Conservation (phyloP, 2,113 vertebrate genomes). For the Riparia riparia region DNA sequence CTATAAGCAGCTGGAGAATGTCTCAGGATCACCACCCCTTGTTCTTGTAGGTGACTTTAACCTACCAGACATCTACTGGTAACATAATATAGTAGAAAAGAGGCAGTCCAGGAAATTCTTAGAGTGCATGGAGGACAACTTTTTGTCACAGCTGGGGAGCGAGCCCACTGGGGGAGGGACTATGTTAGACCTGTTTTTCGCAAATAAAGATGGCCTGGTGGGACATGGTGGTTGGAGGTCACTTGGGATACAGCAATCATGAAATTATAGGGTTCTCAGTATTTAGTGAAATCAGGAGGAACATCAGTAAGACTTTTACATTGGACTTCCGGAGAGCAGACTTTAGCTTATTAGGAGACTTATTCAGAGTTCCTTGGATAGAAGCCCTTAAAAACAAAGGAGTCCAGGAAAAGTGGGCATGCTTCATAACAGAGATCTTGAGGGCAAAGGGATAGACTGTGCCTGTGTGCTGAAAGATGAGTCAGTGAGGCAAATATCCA, state of each 20-base stretch:
- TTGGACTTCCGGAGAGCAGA: background rate
- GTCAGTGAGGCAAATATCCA: fast-evolving
- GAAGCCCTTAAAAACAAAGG: background rate
- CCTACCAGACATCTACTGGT: background rate
- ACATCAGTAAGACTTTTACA: background rate
- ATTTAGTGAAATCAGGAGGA: background rate
- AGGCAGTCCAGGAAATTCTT: background rate
- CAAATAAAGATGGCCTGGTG: background rate
- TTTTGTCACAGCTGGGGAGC: no score
- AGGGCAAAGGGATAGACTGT: background rate
- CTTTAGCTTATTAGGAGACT: background rate
- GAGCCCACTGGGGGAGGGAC: no score
- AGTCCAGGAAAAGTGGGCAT: background rate
- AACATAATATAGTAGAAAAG: background rate
- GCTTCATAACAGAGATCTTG: background rate
- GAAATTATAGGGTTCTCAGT: background rate
- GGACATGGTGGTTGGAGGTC: background rate
- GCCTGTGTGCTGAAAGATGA: background rate
- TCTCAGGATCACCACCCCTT: background rate
- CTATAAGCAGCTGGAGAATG: background rate
- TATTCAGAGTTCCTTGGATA: background rate
- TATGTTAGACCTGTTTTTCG: background rate
- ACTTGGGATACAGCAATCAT: background rate
- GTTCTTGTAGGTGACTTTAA: background rate
- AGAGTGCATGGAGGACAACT: background rate